A percentile compares a stretch with the other conserved stretches of the same genome.
phyloP scores from a whole-genome alignment of 2,113 vertebrate genomes.

The Lagopus leucura region DNA sequence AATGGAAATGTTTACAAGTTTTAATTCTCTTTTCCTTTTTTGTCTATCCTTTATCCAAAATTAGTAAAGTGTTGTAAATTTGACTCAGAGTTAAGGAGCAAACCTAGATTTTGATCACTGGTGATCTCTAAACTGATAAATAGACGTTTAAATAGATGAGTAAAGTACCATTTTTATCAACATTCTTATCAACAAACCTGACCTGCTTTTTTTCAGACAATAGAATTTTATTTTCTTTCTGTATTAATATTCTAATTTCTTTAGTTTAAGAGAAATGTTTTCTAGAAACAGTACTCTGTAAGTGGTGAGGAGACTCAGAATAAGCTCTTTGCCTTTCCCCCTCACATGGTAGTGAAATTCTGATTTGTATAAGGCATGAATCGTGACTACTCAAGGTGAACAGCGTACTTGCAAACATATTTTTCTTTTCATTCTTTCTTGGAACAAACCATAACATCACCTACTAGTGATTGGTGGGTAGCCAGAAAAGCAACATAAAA shows the following conservation, averaged over 20 bases:
- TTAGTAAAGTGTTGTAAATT: background rate
- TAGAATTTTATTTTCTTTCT: background rate
- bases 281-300: background rate
- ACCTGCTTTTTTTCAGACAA: background rate
- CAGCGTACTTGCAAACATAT: background rate
- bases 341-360: background rate
- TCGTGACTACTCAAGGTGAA: background rate
- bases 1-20: background rate
- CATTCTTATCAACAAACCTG: background rate
- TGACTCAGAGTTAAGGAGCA: background rate
- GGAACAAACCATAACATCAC: background rate
- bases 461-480: background rate
- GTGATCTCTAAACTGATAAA: constrained; percentile 5
- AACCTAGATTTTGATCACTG: constrained; percentile 1
- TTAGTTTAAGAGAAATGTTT: background rate
- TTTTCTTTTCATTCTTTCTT: background rate
- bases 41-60: background rate
- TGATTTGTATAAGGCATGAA: background rate
- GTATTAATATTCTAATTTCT: background rate
- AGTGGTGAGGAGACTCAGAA: background rate
- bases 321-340: background rate
- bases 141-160: background rate
- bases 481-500: background rate
- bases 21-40: background rate
- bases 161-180: constrained; percentile 1